Percentiles rank a stretch among this genome's conserved stretches.
Conservation (phyloP, 2,888 invertebrate species). For the Tricholauxania praeusta region DNA sequence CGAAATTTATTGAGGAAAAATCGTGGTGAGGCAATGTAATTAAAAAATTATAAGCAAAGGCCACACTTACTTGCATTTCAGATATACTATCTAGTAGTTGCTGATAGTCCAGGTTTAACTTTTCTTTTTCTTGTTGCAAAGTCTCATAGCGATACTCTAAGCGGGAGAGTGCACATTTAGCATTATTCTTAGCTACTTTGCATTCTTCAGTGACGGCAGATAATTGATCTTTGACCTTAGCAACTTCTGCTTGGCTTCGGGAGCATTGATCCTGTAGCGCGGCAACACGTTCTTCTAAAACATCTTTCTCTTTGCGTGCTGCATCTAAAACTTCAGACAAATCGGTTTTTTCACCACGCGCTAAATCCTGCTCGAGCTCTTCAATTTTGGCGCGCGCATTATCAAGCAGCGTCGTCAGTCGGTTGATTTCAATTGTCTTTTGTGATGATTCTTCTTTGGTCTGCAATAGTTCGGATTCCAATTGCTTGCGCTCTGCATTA, state of each 20-base stretch:
- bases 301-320: conserved; percentile 79
- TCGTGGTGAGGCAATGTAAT: too few relatives aligned
- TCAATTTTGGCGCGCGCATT: conserved; percentile 86
- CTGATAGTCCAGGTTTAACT: conserved; percentile 79
- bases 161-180: conserved; percentile 87
- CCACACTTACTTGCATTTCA: conserved; percentile 70
- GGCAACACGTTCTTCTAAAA: conserved; percentile 76
- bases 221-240: conserved; percentile 76
- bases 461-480: conserved; percentile 79
- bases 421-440: conserved; percentile 82
- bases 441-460: conserved; percentile 82
- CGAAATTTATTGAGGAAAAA: too few relatives aligned
- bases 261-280: conserved; percentile 78
- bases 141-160: conserved; percentile 84
- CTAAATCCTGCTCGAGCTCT: conserved; percentile 77
- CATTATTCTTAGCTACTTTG: conserved; percentile 85
- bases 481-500: conserved; percentile 79
- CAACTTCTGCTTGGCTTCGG: conserved; percentile 77
- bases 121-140: conserved; percentile 78
- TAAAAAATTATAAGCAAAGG: too few relatives aligned
- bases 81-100: conserved; percentile 80
- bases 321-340: conserved; percentile 78
- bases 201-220: conserved; percentile 77
- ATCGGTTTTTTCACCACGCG: conserved; percentile 79
- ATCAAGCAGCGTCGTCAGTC: conserved; percentile 82